Percentiles rank a stretch among this genome's conserved stretches.
phyloP scores from a whole-genome alignment of 2,797 vertebrate genomes.

The Rhincodon typus region DNA sequence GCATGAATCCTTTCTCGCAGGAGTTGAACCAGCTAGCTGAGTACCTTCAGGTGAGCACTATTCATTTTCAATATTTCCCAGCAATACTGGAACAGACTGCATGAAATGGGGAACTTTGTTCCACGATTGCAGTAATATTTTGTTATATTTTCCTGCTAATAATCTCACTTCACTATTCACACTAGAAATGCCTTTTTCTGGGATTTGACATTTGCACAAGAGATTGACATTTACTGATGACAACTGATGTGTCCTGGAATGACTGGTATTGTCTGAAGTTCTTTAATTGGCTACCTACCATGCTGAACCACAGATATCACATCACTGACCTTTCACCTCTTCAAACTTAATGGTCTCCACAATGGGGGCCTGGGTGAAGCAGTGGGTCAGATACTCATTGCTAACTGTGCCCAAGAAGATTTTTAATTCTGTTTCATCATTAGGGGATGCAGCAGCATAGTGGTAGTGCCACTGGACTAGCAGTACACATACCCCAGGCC shows the following conservation, averaged over 20 bases:
- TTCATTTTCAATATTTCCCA: neutral
- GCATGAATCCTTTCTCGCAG: slow-evolving; percentile 32
- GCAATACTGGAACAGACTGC: neutral
- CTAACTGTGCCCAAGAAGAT: neutral
- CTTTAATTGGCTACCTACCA: neutral
- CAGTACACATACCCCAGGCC: too few relatives aligned
- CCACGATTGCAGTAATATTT: neutral
- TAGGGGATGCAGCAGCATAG: neutral
- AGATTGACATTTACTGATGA: neutral
- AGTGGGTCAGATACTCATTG: neutral
- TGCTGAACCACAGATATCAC: neutral
- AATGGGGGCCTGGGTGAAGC: neutral
- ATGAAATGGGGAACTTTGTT: neutral
- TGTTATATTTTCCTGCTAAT: too few relatives aligned
- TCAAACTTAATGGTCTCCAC: neutral
- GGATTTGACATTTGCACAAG: neutral
- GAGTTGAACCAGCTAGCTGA: slow-evolving; percentile 31
- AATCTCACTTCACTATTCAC: neutral
- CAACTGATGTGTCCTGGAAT: neutral
- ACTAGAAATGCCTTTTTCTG: neutral
- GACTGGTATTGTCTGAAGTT: neutral
- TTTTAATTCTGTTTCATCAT: neutral
- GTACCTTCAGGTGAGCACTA: slow-evolving; percentile 17
- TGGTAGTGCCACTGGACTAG: too few relatives aligned
- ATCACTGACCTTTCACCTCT: neutral